Base-by-base conservation (phyloP, 1,140 invertebrate genomes). In the Globodera ellingtonae region DNA sequence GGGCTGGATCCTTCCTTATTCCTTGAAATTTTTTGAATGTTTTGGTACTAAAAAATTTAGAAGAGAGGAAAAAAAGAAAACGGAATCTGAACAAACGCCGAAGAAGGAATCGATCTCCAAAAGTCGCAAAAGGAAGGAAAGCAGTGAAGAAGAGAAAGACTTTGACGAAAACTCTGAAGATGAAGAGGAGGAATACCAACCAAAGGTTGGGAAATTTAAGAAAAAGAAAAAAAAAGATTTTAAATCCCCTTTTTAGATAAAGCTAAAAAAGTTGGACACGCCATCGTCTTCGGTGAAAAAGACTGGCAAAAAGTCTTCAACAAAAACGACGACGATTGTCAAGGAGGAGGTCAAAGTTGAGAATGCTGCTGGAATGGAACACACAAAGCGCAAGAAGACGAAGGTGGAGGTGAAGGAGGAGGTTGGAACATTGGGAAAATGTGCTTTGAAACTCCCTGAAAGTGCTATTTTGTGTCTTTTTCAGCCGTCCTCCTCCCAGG, bases 401-500 rank as follows among this genome's bases (percentile, higher is more conserved):
- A 87, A 87, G 66, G 81, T 75, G 73, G 79, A 86, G 47, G 67
- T 52, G 9, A 77, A 82, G 56, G 59, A 85, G 48, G 62, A 82
- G 76, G 35, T 78, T 35, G 5, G 79, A 76, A 15, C 0, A 35
- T 71, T 15, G 35, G n/a, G 66, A 4, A 69, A 69, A 69, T 13
- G 35, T 48, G 50, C 78, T 79, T 56, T 73, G 35, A 84, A 75
- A 66, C 69, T 73, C 21, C 15, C 6, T 78, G 48, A 35, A 81
- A 59, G 2, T 48, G 47, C 10, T 44, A 44, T 35, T 44, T 47
- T 70, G 21, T 24, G 24, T 10, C 8, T 18, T 70, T 70, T 70
- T 35, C n/a, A 48, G 56, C 56, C 56, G 2, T 62, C 81, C 47
- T 62, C 56, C 18, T 62, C 56, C 10, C 56, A 62, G 56, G n/a